Evolutionary conservation across 2,113 vertebrate genomes (phyloP).

Genomic region (Nothobranchius kuhntae): DNA sequence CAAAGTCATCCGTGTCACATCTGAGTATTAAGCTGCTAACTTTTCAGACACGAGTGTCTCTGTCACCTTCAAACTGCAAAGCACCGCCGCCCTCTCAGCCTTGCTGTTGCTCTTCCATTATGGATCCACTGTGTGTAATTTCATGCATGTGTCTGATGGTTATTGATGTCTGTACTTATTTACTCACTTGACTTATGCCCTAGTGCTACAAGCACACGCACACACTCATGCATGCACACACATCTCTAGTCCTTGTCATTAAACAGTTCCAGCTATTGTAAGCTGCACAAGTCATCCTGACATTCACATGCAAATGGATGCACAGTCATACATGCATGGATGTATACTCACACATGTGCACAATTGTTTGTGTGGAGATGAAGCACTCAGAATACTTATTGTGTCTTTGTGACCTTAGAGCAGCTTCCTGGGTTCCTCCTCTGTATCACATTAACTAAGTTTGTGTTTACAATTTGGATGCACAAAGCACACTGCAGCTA

Average conservation of each 20-base stretch:
- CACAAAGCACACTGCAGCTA: no score
- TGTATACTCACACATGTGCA: slow-evolving; percentile 7
- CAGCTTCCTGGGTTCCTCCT: not conserved
- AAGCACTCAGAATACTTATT: slow-evolving; percentile 35
- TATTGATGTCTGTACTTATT: slow-evolving; percentile 67
- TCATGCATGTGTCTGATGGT: slow-evolving; percentile 56
- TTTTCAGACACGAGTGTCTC: not conserved
- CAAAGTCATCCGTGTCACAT: not conserved
- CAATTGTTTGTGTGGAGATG: not conserved
- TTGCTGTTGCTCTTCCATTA: slow-evolving; percentile 36
- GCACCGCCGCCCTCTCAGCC: not conserved
- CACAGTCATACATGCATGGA: slow-evolving; percentile 4
- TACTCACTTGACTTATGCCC: slow-evolving; percentile 60
- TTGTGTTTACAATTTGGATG: no score
- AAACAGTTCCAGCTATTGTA: slow-evolving; percentile 43
- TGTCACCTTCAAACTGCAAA: slow-evolving; percentile 34
- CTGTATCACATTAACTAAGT: no score
- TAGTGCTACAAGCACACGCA: slow-evolving; percentile 1
- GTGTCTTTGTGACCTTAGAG: slow-evolving; percentile 47
- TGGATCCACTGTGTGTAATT: slow-evolving; percentile 59
- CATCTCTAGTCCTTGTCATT: slow-evolving; percentile 10
- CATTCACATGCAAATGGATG: slow-evolving; percentile 4
- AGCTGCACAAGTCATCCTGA: slow-evolving; percentile 18
- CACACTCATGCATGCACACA: slow-evolving; percentile 11
- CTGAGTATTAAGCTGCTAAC: slow-evolving; percentile 20